Percentiles rank a stretch among this genome's conserved stretches.
Conservation (phyloP, 2,113 vertebrate species). For the Chaetura pelagica region DNA sequence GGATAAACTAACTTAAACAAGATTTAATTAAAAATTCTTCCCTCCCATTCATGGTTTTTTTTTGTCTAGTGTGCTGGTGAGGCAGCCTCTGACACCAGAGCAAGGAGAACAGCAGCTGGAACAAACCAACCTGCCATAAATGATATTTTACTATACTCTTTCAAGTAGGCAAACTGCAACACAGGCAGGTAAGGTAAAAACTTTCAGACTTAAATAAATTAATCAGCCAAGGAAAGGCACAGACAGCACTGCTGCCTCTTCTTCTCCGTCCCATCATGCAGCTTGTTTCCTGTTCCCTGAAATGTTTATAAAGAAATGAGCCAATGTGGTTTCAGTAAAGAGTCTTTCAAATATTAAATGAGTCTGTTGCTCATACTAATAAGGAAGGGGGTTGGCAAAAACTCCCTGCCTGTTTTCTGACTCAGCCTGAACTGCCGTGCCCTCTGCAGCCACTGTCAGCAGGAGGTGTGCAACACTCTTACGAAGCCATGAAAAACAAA, state of each 20-base stretch:
- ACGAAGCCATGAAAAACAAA: not conserved
- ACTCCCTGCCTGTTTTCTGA: not conserved
- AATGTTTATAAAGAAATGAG: not conserved
- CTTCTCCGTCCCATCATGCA: not conserved
- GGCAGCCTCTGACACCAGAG: not conserved
- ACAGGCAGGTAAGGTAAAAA: not conserved
- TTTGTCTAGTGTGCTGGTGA: not conserved
- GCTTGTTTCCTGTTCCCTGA: not conserved
- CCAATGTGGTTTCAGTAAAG: not conserved
- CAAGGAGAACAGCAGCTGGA: not conserved
- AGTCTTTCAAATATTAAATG: not conserved
- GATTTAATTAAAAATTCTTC: not conserved
- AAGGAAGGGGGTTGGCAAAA: not conserved
- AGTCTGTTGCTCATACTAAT: not conserved
- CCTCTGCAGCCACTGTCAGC: accelerated
- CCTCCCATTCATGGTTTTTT: not conserved
- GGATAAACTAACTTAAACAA: not conserved
- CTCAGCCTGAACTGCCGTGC: not conserved
- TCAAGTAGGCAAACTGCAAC: not conserved
- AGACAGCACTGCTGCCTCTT: not conserved
- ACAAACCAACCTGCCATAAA: not conserved
- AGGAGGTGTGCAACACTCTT: not conserved
- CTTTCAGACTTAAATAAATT: not conserved
- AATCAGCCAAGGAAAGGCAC: not conserved
- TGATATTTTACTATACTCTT: not conserved